Percentiles rank a stretch among this genome's conserved stretches.
phyloP scores from a whole-genome alignment of 1,140 invertebrate genomes.

The Stratiolaelaps scimitus region DNA sequence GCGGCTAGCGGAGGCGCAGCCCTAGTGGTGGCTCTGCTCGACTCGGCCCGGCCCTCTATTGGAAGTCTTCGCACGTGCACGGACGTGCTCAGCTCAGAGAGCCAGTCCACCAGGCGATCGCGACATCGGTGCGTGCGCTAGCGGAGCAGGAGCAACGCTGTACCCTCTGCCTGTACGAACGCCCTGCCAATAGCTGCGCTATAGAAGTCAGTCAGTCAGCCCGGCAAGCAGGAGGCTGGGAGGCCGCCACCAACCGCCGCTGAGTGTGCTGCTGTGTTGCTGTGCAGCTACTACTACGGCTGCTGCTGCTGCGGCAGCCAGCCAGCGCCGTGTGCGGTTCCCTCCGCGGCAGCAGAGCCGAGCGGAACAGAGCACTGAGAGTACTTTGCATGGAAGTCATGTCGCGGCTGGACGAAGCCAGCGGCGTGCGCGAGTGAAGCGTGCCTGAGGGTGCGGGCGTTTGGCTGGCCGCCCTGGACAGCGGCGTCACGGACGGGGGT shows the following conservation, averaged over 20 bases:
- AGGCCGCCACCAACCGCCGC: too few species aligned
- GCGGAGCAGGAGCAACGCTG: too few species aligned
- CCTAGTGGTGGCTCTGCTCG: neutral
- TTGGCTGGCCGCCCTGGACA: neutral
- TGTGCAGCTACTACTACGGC: conserved; percentile 4
- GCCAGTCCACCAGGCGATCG: conserved; percentile 11
- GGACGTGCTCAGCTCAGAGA: conserved; percentile 29
- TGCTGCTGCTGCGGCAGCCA: neutral
- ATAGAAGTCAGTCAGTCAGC: too few species aligned
- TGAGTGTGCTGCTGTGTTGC: neutral
- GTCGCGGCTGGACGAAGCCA: conserved; percentile 22
- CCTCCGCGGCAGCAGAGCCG: too few species aligned
- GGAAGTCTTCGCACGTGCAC: conserved; percentile 29
- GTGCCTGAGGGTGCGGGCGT: conserved; percentile 11
- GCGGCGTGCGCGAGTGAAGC: conserved; percentile 16
- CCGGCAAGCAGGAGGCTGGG: too few species aligned
- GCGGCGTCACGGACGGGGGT: neutral
- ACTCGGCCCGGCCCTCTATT: conserved; percentile 22
- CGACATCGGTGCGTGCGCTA: conserved; percentile 22
- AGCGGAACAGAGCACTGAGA: too few species aligned
- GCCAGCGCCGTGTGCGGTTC: neutral
- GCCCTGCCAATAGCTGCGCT: too few species aligned
- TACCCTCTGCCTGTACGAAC: too few species aligned
- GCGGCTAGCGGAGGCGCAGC: neutral
- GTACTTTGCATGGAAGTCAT: conserved; percentile 28